Base-by-base conservation (phyloP, 2,797 vertebrate genomes). In the Enteromius fasciolatus region DNA sequence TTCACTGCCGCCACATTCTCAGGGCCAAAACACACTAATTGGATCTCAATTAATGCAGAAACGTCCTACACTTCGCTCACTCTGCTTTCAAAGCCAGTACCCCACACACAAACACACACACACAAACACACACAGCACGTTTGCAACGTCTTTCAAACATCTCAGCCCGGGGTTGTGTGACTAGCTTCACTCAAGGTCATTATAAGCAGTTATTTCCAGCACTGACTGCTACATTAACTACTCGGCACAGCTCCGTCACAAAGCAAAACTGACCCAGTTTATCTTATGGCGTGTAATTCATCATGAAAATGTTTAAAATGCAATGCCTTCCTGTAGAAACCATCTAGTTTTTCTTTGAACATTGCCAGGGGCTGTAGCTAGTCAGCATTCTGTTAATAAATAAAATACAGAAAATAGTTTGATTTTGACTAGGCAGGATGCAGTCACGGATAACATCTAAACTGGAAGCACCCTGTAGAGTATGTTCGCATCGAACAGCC, bases 41-140 rank as follows among this genome's bases (percentile, higher is more conserved):
- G 81, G 74, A 76, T 64, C 81, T 69, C 52, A 69, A 59, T 77
- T 59, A 69, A 76, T 69, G 64, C 18, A 83, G 48, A 82, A 76
- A 33, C 61, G 2, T 48, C 44, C 41, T 39, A 14, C 10, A 9
- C 63, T 78, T 68, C 76, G 66, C 80, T 72, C 82, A 80, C 48
- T 80, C 20, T 20, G n/a, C 66, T 57, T 50, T 81, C 25, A 50
- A 28, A 63, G 59, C 31, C 6, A 4, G 10, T 14, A 25, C 1
- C 20, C 48, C 52, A 28, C 46, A 33, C 72, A 44, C 80, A 46
- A 48, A 50, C 57, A 73, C 50, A 23, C 52, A 28, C 46, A 33
- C 72, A 44, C 80, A 46, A 48, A 50, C 57, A 73, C 50, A 23
- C 14, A 39, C 6, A 11, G 25, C n/a, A 50, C 39, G 41, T 74